Evolutionary conservation across 2,888 invertebrate genomes (phyloP).

Genomic region (Prenolepis imparis): DNA sequence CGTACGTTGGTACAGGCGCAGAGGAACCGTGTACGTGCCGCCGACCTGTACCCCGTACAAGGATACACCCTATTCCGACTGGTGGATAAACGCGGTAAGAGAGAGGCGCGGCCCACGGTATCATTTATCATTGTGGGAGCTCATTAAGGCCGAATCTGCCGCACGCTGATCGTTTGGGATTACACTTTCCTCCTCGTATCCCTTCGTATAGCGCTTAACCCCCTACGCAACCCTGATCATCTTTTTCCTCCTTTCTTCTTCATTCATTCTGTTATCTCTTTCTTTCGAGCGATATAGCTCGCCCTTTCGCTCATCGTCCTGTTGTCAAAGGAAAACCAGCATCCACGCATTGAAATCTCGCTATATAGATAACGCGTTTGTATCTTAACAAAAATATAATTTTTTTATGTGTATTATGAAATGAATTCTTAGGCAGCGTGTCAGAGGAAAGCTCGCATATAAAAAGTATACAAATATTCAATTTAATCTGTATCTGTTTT

Average conservation of each 20-base stretch:
- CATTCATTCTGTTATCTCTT: slow-evolving; percentile 13
- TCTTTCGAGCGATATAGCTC: slow-evolving; percentile 7
- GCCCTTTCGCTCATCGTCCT: not conserved
- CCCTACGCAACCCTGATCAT: slow-evolving; percentile 64
- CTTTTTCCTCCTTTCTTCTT: slow-evolving; percentile 45
- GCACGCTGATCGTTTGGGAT: slow-evolving; percentile 84
- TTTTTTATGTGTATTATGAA: not conserved
- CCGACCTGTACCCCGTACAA: slow-evolving; percentile 67
- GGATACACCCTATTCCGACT: slow-evolving; percentile 75
- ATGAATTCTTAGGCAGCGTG: not conserved
- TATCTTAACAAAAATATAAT: not conserved
- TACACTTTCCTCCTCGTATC: slow-evolving; percentile 75
- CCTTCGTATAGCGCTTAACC: slow-evolving; percentile 71
- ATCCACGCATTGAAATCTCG: slow-evolving; percentile 42
- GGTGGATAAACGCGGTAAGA: slow-evolving; percentile 79
- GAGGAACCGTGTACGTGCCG: slow-evolving; percentile 68
- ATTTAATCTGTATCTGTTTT: not conserved
- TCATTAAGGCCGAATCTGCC: slow-evolving; percentile 87
- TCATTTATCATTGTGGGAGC: slow-evolving; percentile 87
- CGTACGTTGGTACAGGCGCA: slow-evolving; percentile 64
- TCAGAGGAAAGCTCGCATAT: not conserved
- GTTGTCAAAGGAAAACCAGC: slow-evolving; percentile 19
- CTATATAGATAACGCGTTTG: not conserved
- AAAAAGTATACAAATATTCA: not conserved
- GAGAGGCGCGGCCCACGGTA: slow-evolving; percentile 86